phyloP scores from a whole-genome alignment of 2,797 vertebrate genomes.

The Bovichtus diacanthus region DNA sequence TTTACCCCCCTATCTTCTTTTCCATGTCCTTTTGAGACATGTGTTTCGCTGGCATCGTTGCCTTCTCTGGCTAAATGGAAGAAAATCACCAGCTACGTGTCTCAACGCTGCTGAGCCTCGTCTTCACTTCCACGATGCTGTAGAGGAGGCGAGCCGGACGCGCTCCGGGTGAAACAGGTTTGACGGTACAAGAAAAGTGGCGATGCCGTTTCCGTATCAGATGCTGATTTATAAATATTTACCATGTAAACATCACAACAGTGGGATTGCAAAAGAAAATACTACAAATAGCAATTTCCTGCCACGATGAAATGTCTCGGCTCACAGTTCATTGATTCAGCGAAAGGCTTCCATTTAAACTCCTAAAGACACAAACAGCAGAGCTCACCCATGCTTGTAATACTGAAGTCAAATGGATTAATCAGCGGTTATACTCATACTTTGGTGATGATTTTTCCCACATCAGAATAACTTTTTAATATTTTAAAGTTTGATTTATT shows the following conservation, averaged over 20 bases:
- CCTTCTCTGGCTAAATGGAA: conserved; percentile 36
- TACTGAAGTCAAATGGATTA: neutral
- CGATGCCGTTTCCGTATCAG: conserved; percentile 5
- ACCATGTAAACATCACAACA: conserved; percentile 47
- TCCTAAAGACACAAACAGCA: neutral
- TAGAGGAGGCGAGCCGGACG: conserved; percentile 33
- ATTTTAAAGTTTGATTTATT: neutral
- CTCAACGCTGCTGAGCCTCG: conserved; percentile 13
- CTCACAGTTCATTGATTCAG: conserved; percentile 4
- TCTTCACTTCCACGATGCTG: conserved; percentile 18
- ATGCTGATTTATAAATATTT: conserved; percentile 39
- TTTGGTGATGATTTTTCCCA: neutral
- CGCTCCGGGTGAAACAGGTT: conserved; percentile 6
- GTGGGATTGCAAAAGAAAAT: conserved; percentile 50
- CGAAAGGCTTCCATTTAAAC: conserved; percentile 4
- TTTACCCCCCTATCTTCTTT: conserved; percentile 44
- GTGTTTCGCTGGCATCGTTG: conserved; percentile 40
- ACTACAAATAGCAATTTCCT: conserved; percentile 23
- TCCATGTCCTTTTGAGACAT: conserved; percentile 59
- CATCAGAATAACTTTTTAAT: neutral
- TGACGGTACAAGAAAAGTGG: conserved; percentile 31
- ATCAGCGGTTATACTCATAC: neutral
- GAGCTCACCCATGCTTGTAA: neutral
- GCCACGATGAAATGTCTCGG: conserved; percentile 4
- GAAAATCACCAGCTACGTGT: conserved; percentile 48